Evolutionary conservation across 2,888 invertebrate species (phyloP), one percentile per base, ranked within the genome.

Genomic region (Osmoderma eremita): DNA sequence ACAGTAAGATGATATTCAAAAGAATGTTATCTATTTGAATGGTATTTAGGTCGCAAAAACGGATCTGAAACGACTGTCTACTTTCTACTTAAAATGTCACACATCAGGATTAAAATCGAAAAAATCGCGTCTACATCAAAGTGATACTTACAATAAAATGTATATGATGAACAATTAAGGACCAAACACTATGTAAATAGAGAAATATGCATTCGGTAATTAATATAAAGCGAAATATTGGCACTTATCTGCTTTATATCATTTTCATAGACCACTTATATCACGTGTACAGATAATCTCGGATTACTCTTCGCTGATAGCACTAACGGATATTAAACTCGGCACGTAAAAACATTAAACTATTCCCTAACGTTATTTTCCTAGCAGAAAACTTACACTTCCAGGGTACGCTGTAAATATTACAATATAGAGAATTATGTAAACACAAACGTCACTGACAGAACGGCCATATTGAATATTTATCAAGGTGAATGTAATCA

Each of bases 371-470:
- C 30, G 30, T 17, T 24, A 10, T 45, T 45, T 36, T 18, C 45
- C 18, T 45, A 12, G 41, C 50, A 41, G 49, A 58, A 58, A 61
- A 20, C 49, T 54, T 50, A 41, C 50, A 50, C 48, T 58, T 66
- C 50, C 18, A 30, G 38, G 50, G 24, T 24, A 58, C 50, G 50
- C 39, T 49, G 58, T 54, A 62, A 51, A 51, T 54, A 50, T 67
- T 41, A 75, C 71, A 76, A 77, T 76, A 77, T 75, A 78, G 75
- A 76, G 77, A 80, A 80, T 80, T 81, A 81, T 80, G 80, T 81
- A 81, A 81, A 81, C 80, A 80, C 74, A 81, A 80, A 80, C 79
- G 80, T 80, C 79, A 81, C 77, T 80, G 79, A 79, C 79, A 79
- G 73, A 41, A 78, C 70, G 74, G 79, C 79, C 79, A 80, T 79